Conservation (phyloP, 2,888 invertebrate genomes). For the Panzeria rudis region DNA sequence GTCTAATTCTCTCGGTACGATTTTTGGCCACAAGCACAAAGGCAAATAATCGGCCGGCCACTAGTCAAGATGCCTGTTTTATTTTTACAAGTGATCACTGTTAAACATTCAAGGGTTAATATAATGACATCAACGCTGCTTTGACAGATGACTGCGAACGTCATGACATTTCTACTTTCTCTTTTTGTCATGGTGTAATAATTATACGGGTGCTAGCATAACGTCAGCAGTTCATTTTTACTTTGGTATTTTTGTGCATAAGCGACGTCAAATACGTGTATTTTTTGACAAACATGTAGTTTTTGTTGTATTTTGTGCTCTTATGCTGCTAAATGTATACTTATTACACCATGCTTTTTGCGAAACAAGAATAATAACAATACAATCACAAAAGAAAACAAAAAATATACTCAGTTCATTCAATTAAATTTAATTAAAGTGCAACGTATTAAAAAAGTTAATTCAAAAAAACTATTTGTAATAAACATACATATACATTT, state of each 20-base stretch:
- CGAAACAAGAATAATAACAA: no score
- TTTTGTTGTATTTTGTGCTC: no score
- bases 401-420: constrained; percentile 5
- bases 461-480: constrained; percentile 2
- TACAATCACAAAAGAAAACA: constrained; percentile 60
- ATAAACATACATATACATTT: not conserved
- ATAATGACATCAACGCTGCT: constrained; percentile 20
- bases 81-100: not conserved
- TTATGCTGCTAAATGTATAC: no score
- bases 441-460: constrained; percentile 55
- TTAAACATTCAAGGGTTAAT: constrained; percentile 6
- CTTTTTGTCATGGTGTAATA: no score
- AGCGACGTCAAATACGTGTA: no score
- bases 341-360: no score
- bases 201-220: no score
- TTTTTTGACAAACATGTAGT: no score
- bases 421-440: constrained; percentile 59
- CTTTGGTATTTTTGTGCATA: constrained; percentile 25
- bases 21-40: no score
- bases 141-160: constrained; percentile 28
- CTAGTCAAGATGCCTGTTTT: not conserved
- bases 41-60: no score
- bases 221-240: no score
- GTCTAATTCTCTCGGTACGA: no score
- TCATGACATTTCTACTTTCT: constrained; percentile 38